Evolutionary conservation across 2,888 invertebrate genomes (phyloP), one percentile per base, ranked within the genome.

Genomic region (Acholoe squamosa): DNA sequence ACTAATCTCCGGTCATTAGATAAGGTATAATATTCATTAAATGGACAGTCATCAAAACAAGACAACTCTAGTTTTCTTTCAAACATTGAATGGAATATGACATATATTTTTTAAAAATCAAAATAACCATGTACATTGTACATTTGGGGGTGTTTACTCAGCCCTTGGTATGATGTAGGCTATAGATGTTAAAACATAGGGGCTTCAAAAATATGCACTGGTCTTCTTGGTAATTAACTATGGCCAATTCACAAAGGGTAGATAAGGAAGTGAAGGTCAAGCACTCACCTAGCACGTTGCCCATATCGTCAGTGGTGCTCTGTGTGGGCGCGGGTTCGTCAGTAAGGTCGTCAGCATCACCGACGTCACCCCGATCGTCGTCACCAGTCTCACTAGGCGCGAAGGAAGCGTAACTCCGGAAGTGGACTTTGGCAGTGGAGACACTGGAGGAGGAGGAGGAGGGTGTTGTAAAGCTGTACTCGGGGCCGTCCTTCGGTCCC

Each of bases 371-470:
- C 43, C 22, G 43, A 16, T 80, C 80, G 28, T 80, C 80, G 16
- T 52, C 86, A 16, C 19, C 28, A 0, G 5, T 28, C 28, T 54
- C 54, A 54, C 31, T 54, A 5, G 86, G 54, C 14, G 56, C 86
- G 25, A 86, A 56, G 31, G 86, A 86, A 14, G 56, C 86, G 54
- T 86, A 86, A 54, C 86, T 86, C 86, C 86, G 19, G 86, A 86
- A 86, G 54, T 86, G 86, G 19, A 84, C 84, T 43, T 84, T 84
- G 28, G 43, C n/a, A 22, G n/a, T 84, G 34, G 84, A 51, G 52
- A 54, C 86, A 14, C 86, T 19, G 25, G 54, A 19, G 25, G n/a
- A 10, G 84, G 84, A n/a, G 51, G 12, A 43, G 5, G 54, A 43
- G 52, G 84, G 22, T 0, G 86, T 52, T 10, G 56, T 54, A 0